Evolutionary conservation across 2,888 invertebrate species (phyloP).

Genomic region (Ormyrus rosae): DNA sequence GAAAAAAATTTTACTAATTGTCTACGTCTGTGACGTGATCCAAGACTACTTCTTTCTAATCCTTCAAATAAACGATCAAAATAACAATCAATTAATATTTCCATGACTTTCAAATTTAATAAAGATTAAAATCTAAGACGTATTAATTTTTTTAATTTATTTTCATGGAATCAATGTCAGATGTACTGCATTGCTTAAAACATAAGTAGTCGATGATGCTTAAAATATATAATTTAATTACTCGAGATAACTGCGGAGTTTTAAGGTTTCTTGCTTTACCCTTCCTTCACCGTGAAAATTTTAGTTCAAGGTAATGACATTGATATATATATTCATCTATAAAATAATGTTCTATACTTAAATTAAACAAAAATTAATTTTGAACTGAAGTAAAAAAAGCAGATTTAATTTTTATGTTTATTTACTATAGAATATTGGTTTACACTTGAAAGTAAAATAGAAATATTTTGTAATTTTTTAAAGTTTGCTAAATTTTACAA

Average conservation of each 20-base stretch:
- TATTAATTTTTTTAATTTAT: too few relatives aligned
- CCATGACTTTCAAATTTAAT: conserved; percentile 78
- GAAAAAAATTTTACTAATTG: conserved; percentile 87
- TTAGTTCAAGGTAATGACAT: conserved; percentile 20
- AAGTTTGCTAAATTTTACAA: too few relatives aligned
- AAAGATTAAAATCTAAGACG: background rate
- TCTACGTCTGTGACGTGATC: conserved; percentile 83
- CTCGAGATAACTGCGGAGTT: conserved; percentile 60
- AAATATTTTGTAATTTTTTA: too few relatives aligned
- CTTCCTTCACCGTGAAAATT: conserved; percentile 30
- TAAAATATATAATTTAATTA: conserved; percentile 69
- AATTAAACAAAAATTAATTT: too few relatives aligned
- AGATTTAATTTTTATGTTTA: too few relatives aligned
- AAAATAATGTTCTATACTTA: too few relatives aligned
- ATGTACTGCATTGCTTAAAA: background rate
- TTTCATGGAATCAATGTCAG: too few relatives aligned
- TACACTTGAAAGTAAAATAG: too few relatives aligned
- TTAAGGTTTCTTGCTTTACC: conserved; percentile 65
- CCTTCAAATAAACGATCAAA: conserved; percentile 85
- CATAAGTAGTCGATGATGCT: conserved; percentile 54
- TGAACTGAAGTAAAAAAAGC: too few relatives aligned
- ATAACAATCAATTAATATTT: conserved; percentile 87
- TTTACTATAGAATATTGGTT: too few relatives aligned
- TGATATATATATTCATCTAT: conserved; percentile 18
- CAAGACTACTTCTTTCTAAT: conserved; percentile 84